A percentile compares a stretch with the other conserved stretches of the same genome.
Conservation (phyloP, 2,113 vertebrate genomes). For the Haplochromis burtoni region DNA sequence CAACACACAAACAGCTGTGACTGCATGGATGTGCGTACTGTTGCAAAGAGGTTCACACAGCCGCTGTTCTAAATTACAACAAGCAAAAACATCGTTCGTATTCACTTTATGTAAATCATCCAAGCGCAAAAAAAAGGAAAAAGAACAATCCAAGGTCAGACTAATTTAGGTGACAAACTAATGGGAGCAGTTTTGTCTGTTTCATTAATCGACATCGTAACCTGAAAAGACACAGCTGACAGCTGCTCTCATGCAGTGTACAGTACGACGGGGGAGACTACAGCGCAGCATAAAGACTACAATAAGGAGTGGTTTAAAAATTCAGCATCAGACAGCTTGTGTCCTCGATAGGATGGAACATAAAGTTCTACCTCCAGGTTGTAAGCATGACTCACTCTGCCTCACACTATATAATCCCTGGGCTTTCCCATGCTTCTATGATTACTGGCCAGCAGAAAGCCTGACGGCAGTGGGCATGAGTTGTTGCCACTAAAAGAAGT, state of each 20-base stretch:
- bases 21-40: neutral
- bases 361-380: constrained; percentile 38
- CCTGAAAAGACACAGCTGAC: neutral
- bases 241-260: neutral
- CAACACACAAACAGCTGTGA: neutral
- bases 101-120: neutral
- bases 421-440: neutral
- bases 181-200: neutral
- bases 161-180: neutral
- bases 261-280: neutral
- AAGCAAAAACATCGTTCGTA: neutral
- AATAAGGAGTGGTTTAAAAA: constrained; percentile 36
- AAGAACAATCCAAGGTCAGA: neutral
- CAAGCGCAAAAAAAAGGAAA: neutral
- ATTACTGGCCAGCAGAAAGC: neutral
- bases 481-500: neutral
- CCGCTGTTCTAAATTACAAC: neutral
- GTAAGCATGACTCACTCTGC: constrained; percentile 13
- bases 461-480: neutral
- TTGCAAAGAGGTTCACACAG: neutral
- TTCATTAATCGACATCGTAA: neutral
- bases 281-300: neutral
- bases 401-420: neutral
- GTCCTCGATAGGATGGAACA: constrained; percentile 43
- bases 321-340: constrained; percentile 33